Evolutionary conservation across 1,140 invertebrate genomes (phyloP).

Genomic region (Dryas iulia): DNA sequence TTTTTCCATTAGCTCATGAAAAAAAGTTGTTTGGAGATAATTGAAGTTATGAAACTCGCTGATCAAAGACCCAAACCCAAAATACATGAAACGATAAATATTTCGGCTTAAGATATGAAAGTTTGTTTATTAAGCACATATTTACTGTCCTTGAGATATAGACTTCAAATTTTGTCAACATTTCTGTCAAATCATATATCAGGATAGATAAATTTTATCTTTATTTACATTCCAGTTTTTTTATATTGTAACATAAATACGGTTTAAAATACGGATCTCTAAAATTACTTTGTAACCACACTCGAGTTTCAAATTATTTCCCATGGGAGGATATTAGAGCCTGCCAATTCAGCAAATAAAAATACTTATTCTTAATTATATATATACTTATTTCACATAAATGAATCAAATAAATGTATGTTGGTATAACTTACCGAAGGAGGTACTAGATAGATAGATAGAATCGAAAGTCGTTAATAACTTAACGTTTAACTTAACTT

Average conservation of each 20-base stretch:
- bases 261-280: constrained; percentile 36
- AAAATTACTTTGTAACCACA: constrained; percentile 28
- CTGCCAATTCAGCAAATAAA: constrained; percentile 32
- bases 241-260: not conserved
- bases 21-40: no score
- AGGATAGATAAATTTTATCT: not conserved
- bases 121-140: not conserved
- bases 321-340: constrained; percentile 53
- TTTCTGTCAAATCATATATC: not conserved
- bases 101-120: not conserved
- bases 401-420: no score
- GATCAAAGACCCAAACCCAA: not conserved
- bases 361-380: constrained; percentile 28
- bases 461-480: no score
- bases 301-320: constrained; percentile 68
- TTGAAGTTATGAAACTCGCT: not conserved
- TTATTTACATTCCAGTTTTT: not conserved
- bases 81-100: not conserved
- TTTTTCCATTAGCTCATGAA: no score
- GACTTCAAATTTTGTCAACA: not conserved
- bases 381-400: no score
- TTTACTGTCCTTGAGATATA: not conserved
- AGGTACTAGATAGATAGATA: no score
- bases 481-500: no score
- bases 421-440: no score